Percentiles rank a stretch among this genome's conserved stretches.
Evolutionary conservation across 2,888 invertebrate genomes (phyloP).

Genomic region (Noctua pronuba): DNA sequence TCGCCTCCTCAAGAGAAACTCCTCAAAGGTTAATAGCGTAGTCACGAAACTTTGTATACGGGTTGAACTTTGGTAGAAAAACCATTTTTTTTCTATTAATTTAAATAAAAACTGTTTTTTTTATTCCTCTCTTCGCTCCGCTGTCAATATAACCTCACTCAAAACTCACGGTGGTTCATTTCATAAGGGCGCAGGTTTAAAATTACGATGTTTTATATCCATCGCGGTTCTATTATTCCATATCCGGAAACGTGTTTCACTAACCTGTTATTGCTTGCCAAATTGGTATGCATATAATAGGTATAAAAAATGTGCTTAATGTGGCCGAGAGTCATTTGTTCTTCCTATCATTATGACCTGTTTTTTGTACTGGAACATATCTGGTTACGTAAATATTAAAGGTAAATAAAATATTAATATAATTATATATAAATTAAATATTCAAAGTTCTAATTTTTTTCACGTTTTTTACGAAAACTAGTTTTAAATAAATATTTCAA

Average conservation of each 20-base stretch:
- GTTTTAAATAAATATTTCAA: not conserved
- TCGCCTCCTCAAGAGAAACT: not conserved
- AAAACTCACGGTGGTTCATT: slow-evolving; percentile 51
- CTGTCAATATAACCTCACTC: not conserved
- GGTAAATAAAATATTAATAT: no score
- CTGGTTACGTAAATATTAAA: not conserved
- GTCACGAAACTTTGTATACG: not conserved
- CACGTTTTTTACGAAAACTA: not conserved
- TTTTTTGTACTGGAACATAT: not conserved
- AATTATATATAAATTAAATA: no score
- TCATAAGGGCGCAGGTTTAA: slow-evolving; percentile 56
- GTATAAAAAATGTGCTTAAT: not conserved
- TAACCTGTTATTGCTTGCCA: slow-evolving; percentile 29
- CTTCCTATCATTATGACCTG: not conserved
- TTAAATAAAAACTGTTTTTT: not conserved
- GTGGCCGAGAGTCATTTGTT: not conserved
- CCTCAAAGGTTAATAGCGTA: not conserved
- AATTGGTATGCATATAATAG: not conserved
- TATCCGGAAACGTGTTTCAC: slow-evolving; percentile 8
- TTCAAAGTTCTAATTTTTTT: not conserved
- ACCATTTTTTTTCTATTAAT: no score
- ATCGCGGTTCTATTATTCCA: slow-evolving; percentile 32
- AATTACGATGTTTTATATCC: slow-evolving; percentile 59
- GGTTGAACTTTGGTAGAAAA: not conserved
- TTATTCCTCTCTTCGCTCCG: slow-evolving; percentile 16